phyloP scores from a whole-genome alignment of 2,113 vertebrate genomes.

The Theropithecus gelada region DNA sequence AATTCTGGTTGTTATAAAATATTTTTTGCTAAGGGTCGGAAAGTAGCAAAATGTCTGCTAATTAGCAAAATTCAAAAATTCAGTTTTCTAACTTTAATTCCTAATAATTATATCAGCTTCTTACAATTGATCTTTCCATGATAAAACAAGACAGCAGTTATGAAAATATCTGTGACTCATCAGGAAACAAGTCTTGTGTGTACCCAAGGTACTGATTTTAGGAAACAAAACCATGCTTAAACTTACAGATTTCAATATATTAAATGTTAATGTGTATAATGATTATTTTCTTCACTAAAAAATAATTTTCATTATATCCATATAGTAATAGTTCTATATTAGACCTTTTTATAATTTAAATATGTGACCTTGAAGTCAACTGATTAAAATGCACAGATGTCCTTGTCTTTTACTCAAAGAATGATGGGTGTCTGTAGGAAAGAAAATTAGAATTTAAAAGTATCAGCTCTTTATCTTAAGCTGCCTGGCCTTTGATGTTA shows the following conservation, averaged over 20 bases:
- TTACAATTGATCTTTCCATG: not conserved
- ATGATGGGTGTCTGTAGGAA: not conserved
- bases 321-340: not conserved
- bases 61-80: not conserved
- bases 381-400: slow-evolving; percentile 46
- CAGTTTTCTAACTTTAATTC: not conserved
- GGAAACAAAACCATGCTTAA: not conserved
- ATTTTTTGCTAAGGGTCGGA: not conserved
- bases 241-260: not conserved
- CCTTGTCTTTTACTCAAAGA: slow-evolving; percentile 42
- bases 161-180: not conserved
- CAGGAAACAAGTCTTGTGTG: not conserved
- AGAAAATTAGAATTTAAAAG: slow-evolving; percentile 53
- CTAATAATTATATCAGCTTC: not conserved
- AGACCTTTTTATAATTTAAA: slow-evolving; percentile 27
- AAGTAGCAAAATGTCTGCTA: not conserved
- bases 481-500: slow-evolving; percentile 36
- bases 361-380: slow-evolving; percentile 12
- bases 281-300: slow-evolving; percentile 24
- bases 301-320: slow-evolving; percentile 18
- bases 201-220: not conserved
- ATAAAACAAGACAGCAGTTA: not conserved
- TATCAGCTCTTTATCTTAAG: slow-evolving; percentile 44
- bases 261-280: not conserved
- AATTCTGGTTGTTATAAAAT: not conserved